phyloP scores from a whole-genome alignment of 64 coral and sea anemone genomes.

The Stichodactyla mertensii region DNA sequence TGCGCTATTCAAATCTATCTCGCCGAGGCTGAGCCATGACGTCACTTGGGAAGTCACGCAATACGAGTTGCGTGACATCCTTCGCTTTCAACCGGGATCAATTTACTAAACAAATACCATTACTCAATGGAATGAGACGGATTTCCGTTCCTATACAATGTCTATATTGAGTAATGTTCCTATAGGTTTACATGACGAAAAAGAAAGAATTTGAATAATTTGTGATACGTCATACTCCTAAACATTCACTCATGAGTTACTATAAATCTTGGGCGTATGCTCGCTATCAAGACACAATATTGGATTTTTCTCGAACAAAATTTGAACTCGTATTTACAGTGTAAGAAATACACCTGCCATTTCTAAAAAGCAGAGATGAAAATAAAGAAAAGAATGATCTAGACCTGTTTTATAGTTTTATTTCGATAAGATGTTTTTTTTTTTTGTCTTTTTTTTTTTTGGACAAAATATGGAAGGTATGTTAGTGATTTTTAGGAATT shows the following conservation, averaged over 20 bases:
- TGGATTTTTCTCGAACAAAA: background rate
- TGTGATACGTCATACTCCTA: background rate
- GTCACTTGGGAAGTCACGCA: background rate
- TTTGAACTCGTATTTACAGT: too few species aligned
- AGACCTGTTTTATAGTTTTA: too few species aligned
- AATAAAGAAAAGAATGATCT: too few species aligned
- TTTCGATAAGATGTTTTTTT: too few species aligned
- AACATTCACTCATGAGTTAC: background rate
- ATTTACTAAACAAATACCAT: background rate
- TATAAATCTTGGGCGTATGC: background rate
- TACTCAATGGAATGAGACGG: background rate
- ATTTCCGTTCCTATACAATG: background rate
- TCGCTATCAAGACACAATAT: background rate
- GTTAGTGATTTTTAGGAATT: too few species aligned
- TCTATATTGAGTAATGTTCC: background rate
- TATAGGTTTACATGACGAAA: background rate
- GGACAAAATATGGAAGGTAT: too few species aligned
- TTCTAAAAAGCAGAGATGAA: too few species aligned
- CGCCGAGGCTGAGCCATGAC: background rate
- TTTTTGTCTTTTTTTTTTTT: too few species aligned
- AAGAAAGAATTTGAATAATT: background rate
- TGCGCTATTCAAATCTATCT: constrained; percentile 7
- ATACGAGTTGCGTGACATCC: background rate
- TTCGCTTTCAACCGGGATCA: background rate
- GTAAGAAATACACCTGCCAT: too few species aligned